Percentiles rank a stretch among this genome's conserved stretches.
Evolutionary conservation across 30 jellyfish, hydroid and myxozoan species (phyloP).

Genomic region (Hydra vulgaris): DNA sequence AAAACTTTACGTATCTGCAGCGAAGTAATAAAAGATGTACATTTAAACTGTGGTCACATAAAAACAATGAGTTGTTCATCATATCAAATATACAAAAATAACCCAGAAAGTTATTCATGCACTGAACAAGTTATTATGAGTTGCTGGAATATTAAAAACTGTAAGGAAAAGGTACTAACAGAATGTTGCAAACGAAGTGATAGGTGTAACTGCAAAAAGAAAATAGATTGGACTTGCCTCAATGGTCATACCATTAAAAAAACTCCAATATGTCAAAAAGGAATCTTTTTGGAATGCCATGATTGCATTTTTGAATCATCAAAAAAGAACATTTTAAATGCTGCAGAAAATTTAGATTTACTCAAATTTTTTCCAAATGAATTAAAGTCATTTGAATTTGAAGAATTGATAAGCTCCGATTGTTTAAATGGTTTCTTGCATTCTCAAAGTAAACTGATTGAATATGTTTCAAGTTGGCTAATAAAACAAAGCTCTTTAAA

Average conservation of each 20-base stretch:
- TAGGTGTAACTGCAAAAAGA: background rate
- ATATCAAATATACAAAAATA: background rate
- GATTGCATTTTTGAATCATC: background rate
- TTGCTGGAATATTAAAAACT: conserved; percentile 14
- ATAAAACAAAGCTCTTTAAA: background rate
- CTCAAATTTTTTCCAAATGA: background rate
- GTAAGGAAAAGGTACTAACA: background rate
- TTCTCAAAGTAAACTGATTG: background rate
- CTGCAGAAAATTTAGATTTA: background rate
- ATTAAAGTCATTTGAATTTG: background rate
- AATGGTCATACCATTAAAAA: background rate
- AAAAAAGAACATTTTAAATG: background rate
- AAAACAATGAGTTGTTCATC: background rate
- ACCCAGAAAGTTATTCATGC: background rate
- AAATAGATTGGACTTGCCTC: conserved; percentile 1
- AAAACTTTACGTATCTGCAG: background rate
- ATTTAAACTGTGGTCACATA: background rate
- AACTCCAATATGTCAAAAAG: background rate
- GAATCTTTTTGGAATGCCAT: conserved; percentile 10
- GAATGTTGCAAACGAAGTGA: background rate
- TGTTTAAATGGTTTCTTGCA: background rate
- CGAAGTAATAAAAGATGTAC: background rate
- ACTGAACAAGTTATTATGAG: background rate
- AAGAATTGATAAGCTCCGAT: background rate
- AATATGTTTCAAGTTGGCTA: background rate